phyloP scores from a whole-genome alignment of 2,888 invertebrate genomes.

The Lasioglossum zephyrum region DNA sequence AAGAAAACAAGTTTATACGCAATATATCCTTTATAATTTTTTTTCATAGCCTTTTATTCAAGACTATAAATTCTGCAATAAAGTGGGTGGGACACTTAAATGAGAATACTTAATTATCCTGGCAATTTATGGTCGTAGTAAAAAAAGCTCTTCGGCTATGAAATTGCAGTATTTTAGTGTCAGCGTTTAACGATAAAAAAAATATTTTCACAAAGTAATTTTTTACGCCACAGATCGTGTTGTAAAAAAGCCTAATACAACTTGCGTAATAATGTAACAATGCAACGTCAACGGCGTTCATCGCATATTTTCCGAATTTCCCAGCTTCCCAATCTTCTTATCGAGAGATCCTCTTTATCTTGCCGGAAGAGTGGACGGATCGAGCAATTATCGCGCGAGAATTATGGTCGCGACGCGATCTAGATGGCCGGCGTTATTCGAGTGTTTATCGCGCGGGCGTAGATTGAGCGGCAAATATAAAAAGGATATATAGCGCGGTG shows the following conservation, averaged over 20 bases:
- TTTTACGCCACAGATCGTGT: background rate
- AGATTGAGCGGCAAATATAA: conserved; percentile 1
- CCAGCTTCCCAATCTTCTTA: background rate
- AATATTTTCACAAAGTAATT: background rate
- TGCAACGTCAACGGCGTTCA: too few species aligned
- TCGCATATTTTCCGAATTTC: background rate
- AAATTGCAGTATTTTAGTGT: background rate
- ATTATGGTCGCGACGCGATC: background rate
- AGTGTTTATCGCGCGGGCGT: background rate
- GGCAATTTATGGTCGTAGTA: background rate
- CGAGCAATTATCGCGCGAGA: background rate
- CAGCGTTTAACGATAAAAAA: background rate
- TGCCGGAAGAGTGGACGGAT: background rate
- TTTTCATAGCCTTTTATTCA: background rate
- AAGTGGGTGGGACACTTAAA: background rate
- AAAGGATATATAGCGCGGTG: background rate
- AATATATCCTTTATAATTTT: background rate
- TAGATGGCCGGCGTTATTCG: background rate
- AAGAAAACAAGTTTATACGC: background rate
- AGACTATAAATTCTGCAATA: background rate
- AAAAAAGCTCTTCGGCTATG: background rate
- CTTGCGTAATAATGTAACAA: too few species aligned
- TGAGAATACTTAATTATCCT: background rate
- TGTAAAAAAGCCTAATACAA: background rate
- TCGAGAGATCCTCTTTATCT: background rate